phyloP scores from a whole-genome alignment of 1,140 invertebrate species.

The Aethina tumida region DNA sequence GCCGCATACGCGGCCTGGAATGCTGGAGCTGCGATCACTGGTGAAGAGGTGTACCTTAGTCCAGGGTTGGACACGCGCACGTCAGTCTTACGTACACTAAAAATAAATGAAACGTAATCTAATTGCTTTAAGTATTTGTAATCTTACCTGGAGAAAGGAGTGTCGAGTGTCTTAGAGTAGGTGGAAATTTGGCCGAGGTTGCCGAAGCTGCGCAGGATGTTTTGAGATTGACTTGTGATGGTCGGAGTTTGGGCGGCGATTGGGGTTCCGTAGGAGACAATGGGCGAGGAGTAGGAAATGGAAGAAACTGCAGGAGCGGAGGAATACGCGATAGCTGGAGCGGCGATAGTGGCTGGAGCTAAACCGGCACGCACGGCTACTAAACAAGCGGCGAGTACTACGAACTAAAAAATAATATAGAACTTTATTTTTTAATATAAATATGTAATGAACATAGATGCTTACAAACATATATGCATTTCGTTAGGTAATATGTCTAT shows the following conservation, averaged over 20 bases:
- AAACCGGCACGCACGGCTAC: constrained; percentile 52
- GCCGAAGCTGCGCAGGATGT: constrained; percentile 49
- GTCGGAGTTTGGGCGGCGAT: constrained; percentile 30
- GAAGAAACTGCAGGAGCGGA: constrained; percentile 18
- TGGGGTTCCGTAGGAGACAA: constrained; percentile 35
- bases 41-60: constrained; percentile 34
- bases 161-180: constrained; percentile 53
- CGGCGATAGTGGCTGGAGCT: constrained; percentile 36
- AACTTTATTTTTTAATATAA: constrained; percentile 6
- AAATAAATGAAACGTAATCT: too few relatives aligned
- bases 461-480: too few relatives aligned
- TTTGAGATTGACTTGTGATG: constrained; percentile 47
- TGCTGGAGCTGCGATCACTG: constrained; percentile 22
- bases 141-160: constrained; percentile 60
- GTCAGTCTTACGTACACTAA: constrained; percentile 51
- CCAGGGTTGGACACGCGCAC: constrained; percentile 54
- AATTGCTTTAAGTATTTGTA: too few relatives aligned
- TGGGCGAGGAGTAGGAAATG: constrained; percentile 20
- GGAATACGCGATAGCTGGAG: constrained; percentile 38
- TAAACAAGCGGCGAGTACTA: constrained; percentile 53
- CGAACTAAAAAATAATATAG: constrained; percentile 38
- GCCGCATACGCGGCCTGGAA: constrained; percentile 23
- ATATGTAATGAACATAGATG: too few relatives aligned
- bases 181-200: constrained; percentile 54
- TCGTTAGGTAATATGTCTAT: too few relatives aligned